Evolutionary conservation across 2,113 vertebrate genomes (phyloP).

Genomic region (Sinocyclocheilus anshuiensis): DNA sequence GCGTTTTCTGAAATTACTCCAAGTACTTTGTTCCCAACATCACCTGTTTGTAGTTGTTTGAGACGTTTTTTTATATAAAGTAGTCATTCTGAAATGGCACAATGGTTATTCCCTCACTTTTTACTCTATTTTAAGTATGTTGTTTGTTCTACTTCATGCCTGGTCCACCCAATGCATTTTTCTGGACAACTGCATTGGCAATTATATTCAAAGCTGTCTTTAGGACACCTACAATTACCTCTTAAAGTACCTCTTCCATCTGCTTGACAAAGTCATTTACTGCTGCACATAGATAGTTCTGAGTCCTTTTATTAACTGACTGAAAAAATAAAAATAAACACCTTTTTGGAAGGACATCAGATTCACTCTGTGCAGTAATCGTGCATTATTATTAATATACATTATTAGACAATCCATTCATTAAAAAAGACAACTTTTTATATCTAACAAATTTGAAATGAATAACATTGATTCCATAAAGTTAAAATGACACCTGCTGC

Average conservation of each 20-base stretch:
- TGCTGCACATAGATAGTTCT: background rate
- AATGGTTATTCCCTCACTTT: background rate
- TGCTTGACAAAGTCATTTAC: background rate
- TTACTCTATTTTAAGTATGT: background rate
- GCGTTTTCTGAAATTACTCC: background rate
- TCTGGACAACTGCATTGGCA: background rate
- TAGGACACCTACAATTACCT: constrained; percentile 5
- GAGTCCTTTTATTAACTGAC: background rate
- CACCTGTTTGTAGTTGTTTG: background rate
- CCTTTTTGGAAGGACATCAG: background rate
- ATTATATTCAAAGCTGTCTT: constrained; percentile 14
- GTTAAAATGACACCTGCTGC: background rate
- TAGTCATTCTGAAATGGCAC: background rate
- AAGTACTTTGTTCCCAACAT: background rate
- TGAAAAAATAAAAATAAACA: background rate
- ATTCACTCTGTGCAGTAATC: too few relatives aligned
- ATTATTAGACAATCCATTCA: background rate
- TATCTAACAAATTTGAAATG: background rate
- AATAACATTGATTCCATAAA: background rate
- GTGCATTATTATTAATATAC: background rate
- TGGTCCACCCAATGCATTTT: constrained; percentile 23
- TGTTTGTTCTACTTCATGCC: background rate
- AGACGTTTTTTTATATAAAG: background rate
- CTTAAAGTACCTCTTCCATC: background rate
- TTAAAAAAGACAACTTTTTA: background rate